These are phyloP conservation scores for Malachius bipustulatus DNA, from an alignment of 2,888 invertebrate species.

Conservation along the genomic window DNA sequence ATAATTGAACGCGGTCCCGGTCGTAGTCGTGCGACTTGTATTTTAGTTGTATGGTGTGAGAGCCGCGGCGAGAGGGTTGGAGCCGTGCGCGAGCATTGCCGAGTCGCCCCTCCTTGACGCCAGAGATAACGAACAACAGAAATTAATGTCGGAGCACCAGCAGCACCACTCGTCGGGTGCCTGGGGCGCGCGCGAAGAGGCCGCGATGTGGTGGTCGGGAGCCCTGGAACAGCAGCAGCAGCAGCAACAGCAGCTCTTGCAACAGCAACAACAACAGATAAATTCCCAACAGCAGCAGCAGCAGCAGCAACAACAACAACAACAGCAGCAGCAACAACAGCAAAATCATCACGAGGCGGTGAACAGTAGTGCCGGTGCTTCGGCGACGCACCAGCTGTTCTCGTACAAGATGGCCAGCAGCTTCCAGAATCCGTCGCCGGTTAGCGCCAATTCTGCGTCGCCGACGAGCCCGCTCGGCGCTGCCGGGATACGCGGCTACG, in stretches of 20 bases:
- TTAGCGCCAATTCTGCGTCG: conserved; percentile 49
- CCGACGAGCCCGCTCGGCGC: conserved; percentile 49
- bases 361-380: conserved; percentile 46
- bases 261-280: conserved; percentile 31
- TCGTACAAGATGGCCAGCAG: conserved; percentile 79
- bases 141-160: conserved; percentile 52
- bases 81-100: background rate
- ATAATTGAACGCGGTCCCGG: too few relatives aligned
- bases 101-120: too few relatives aligned
- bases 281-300: conserved; percentile 32
- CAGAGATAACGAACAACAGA: too few relatives aligned
- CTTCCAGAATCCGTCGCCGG: conserved; percentile 62
- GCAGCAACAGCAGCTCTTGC: conserved; percentile 28
- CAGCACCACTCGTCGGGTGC: too few relatives aligned
- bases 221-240: conserved; percentile 40
- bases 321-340: conserved; percentile 38
- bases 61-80: background rate
- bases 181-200: conserved; percentile 51
- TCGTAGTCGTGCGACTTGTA: too few relatives aligned
- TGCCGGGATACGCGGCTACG: conserved; percentile 46
- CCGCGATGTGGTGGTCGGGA: conserved; percentile 50
- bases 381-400: conserved; percentile 56
- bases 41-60: conserved; percentile 3
- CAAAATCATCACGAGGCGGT: conserved; percentile 40
- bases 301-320: conserved; percentile 37